Evolutionary conservation across 1,140 invertebrate species (phyloP).

Genomic region (Calephelis virginiensis): DNA sequence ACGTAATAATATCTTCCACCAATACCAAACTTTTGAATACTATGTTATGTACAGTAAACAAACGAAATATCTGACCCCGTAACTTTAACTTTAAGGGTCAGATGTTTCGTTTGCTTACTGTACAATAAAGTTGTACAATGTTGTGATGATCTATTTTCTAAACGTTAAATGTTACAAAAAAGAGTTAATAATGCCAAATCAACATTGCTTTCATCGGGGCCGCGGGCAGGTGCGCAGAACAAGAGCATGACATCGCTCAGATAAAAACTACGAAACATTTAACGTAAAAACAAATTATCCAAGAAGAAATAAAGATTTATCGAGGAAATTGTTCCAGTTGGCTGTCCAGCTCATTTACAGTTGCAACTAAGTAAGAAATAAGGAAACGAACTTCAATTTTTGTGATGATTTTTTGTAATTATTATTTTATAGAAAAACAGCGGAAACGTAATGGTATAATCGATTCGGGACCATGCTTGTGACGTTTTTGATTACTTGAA

Average conservation of each 20-base stretch:
- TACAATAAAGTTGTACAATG: not conserved
- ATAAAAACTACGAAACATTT: constrained; percentile 63
- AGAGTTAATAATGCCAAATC: constrained; percentile 70
- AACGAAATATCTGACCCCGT: too few relatives aligned
- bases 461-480: constrained; percentile 59
- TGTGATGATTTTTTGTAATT: constrained; percentile 33
- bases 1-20: too few relatives aligned
- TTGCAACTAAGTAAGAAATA: constrained; percentile 57
- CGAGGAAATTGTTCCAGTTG: constrained; percentile 75
- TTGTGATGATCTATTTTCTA: constrained; percentile 68
- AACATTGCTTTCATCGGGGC: constrained; percentile 55
- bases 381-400: constrained; percentile 66
- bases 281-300: constrained; percentile 73
- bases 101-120: too few relatives aligned
- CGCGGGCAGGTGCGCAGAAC: constrained; percentile 57
- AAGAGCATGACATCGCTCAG: constrained; percentile 46
- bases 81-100: too few relatives aligned
- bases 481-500: constrained; percentile 67
- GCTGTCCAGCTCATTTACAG: constrained; percentile 69
- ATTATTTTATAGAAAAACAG: constrained; percentile 68
- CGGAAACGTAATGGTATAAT: constrained; percentile 69
- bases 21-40: too few relatives aligned
- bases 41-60: too few relatives aligned
- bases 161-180: constrained; percentile 72
- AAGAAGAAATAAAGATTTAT: constrained; percentile 69